These are phyloP conservation scores for Andricus grossulariae DNA, from an alignment of 1,140 invertebrate species.

Conservation along the genomic window DNA sequence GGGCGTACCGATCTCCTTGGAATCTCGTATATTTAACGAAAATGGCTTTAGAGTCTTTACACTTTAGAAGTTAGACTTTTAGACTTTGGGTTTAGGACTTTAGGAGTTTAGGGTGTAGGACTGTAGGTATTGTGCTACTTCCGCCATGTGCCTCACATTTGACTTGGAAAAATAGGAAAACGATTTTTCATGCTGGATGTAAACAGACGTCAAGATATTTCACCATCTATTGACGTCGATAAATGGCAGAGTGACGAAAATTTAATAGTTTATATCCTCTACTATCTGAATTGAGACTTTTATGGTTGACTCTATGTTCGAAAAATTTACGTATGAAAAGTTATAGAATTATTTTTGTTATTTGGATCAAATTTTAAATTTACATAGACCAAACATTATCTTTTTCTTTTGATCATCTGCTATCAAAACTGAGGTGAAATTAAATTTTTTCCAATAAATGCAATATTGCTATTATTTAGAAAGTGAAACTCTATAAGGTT, in stretches of 20 bases:
- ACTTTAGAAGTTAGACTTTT: neutral
- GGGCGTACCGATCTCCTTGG: neutral
- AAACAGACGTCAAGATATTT: slow-evolving; percentile 38
- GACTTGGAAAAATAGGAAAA: slow-evolving; percentile 34
- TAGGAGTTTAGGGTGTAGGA: neutral
- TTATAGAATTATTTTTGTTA: too few species aligned
- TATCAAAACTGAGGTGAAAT: too few species aligned
- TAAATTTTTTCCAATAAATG: too few species aligned
- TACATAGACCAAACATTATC: too few species aligned
- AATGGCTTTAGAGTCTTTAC: slow-evolving; percentile 19
- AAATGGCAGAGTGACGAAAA: neutral
- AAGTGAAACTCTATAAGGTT: too few species aligned
- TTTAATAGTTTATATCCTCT: neutral
- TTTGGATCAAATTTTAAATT: too few species aligned
- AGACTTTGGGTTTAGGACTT: neutral
- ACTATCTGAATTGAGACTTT: too few species aligned
- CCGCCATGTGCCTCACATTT: slow-evolving; percentile 56
- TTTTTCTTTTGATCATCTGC: too few species aligned
- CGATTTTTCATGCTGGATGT: slow-evolving; percentile 50
- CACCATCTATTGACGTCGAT: neutral
- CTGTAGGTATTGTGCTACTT: slow-evolving; percentile 46
- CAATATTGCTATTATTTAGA: too few species aligned
- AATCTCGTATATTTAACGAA: slow-evolving; percentile 3
- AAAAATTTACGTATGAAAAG: too few species aligned
- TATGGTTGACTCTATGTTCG: too few species aligned